Conservation (phyloP, 2,888 invertebrate species). For the Hyppa rectilinea region DNA sequence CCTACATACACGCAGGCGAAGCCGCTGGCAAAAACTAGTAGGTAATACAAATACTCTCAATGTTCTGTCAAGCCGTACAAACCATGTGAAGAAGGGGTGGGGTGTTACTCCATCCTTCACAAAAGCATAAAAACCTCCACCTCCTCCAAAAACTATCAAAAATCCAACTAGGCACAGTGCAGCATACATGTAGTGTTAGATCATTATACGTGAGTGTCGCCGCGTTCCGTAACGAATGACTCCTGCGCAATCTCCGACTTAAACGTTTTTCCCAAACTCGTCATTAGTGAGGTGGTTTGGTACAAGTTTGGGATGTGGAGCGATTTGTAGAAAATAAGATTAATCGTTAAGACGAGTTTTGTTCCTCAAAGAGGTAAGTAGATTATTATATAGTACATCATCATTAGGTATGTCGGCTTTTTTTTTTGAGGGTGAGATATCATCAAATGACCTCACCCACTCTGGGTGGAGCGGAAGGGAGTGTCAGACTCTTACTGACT, state of each 20-base stretch:
- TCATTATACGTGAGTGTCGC: constrained; percentile 63
- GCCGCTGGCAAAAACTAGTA: too few relatives aligned
- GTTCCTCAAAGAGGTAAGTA: too few relatives aligned
- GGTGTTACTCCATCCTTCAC: constrained; percentile 29
- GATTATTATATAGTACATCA: too few relatives aligned
- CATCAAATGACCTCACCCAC: too few relatives aligned
- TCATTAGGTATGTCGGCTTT: too few relatives aligned
- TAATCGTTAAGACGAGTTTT: not conserved
- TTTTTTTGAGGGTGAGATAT: too few relatives aligned
- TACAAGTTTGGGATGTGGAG: constrained; percentile 53
- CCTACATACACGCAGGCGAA: too few relatives aligned
- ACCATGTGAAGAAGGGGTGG: too few relatives aligned
- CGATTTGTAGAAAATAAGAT: not conserved
- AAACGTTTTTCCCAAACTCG: constrained; percentile 86
- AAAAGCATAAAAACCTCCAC: not conserved
- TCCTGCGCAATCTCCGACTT: constrained; percentile 68
- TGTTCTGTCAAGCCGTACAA: too few relatives aligned
- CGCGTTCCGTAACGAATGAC: constrained; percentile 71
- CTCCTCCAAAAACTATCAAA: constrained; percentile 4
- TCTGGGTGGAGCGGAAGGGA: too few relatives aligned
- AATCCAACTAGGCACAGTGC: constrained; percentile 31
- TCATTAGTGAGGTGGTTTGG: constrained; percentile 78
- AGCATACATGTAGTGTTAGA: constrained; percentile 55
- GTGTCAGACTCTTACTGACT: too few relatives aligned
- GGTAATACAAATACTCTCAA: too few relatives aligned